A percentile compares a stretch with the other conserved stretches of the same genome.
Evolutionary conservation across 2,113 vertebrate species (phyloP).

Genomic region (Athene noctua): DNA sequence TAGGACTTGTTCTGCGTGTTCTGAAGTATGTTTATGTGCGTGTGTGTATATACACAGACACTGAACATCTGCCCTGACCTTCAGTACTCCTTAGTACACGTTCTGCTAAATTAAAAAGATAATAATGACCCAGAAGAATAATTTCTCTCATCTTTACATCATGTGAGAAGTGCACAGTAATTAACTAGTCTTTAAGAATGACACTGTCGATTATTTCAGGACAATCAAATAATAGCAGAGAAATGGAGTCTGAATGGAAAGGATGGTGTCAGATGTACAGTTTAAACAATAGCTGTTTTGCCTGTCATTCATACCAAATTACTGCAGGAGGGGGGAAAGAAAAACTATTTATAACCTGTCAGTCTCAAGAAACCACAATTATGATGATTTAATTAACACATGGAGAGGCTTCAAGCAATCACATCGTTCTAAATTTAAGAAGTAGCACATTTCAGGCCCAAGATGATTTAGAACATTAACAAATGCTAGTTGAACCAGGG

Average conservation of each 20-base stretch:
- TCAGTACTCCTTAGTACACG: neutral
- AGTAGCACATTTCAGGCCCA: slow-evolving; percentile 29
- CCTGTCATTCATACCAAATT: slow-evolving; percentile 26
- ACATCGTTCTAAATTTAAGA: slow-evolving; percentile 40
- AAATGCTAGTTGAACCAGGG: slow-evolving; percentile 17
- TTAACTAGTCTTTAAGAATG: slow-evolving; percentile 2
- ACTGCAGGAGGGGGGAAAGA: neutral
- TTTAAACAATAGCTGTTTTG: slow-evolving; percentile 5
- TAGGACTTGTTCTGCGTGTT: neutral
- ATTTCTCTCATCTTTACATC: neutral
- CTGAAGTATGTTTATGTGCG: too few species aligned
- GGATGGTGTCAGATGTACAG: neutral
- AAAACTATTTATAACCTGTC: slow-evolving; percentile 52
- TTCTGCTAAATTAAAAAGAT: neutral
- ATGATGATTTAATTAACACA: slow-evolving; percentile 58
- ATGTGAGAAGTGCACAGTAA: neutral
- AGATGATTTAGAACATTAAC: slow-evolving; percentile 55
- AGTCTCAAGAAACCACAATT: slow-evolving; percentile 47
- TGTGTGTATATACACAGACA: neutral
- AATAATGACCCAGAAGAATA: neutral
- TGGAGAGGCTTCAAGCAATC: slow-evolving; percentile 44
- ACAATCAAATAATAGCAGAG: neutral
- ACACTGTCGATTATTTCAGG: slow-evolving; percentile 15
- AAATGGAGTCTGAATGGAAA: neutral
- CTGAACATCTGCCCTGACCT: neutral